These are phyloP conservation scores for Tinea semifulvella DNA, from an alignment of 2,888 invertebrate genomes.

Conservation along the genomic window DNA sequence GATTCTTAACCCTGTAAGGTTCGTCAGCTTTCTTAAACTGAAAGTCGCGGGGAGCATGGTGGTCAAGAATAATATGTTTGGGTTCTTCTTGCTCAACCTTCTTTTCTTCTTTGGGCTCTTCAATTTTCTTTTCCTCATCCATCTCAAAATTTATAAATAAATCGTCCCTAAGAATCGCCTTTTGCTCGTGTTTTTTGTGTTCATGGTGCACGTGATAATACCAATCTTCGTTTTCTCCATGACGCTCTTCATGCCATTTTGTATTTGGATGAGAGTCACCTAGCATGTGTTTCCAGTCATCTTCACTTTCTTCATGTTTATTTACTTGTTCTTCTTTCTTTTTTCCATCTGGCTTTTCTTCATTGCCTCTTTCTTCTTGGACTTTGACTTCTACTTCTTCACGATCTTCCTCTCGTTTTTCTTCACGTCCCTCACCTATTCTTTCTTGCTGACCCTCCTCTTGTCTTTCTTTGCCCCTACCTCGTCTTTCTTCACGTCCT, in stretches of 20 bases:
- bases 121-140: slow-evolving; percentile 7
- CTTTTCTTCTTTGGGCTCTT: slow-evolving; percentile 15
- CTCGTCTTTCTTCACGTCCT: not conserved
- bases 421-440: slow-evolving; percentile 16
- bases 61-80: not conserved
- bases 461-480: not conserved
- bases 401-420: slow-evolving; percentile 13
- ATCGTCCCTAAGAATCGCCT: not conserved
- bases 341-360: slow-evolving; percentile 15
- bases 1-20: slow-evolving; percentile 3
- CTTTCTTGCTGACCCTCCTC: slow-evolving; percentile 5
- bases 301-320: slow-evolving; percentile 15
- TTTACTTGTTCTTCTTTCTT: slow-evolving; percentile 17
- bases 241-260: slow-evolving; percentile 2
- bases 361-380: not conserved
- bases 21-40: slow-evolving; percentile 3
- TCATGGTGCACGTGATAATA: not conserved
- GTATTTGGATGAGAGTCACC: slow-evolving; percentile 18
- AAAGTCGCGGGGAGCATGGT: slow-evolving; percentile 1
- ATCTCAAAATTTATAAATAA: not conserved
- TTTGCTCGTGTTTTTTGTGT: not conserved
- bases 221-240: slow-evolving; percentile 4
- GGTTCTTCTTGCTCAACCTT: slow-evolving; percentile 8
- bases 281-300: not conserved
- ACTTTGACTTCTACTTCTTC: slow-evolving; percentile 3